Base-by-base conservation (phyloP, 2,797 vertebrate species). In the Carapus acus region DNA sequence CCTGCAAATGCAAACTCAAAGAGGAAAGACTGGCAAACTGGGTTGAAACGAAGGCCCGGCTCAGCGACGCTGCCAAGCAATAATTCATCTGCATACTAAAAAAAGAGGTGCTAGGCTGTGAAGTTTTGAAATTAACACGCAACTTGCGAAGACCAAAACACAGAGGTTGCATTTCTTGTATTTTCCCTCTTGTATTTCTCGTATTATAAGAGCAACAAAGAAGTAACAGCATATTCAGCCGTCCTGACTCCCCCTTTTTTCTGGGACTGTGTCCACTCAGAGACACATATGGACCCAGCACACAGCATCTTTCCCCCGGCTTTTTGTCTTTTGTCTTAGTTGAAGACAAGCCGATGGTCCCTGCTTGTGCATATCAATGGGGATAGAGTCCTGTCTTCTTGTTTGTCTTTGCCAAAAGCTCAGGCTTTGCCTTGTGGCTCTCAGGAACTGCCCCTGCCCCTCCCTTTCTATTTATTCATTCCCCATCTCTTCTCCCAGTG, bases 391-490 rank as follows among this genome's bases (percentile, higher is more conserved):
- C 82, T 77, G 77, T 89, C 86, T 79, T 79, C 70, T 84, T 88
- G 84, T 90, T 89, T 89, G 87, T 86, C 86, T 90, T 88, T 85
- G 83, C 86, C 84, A 87, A 86, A 87, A 84, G 83, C 81, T 76
- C 83, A 81, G 69, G 81, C 86, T 88, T 86, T 87, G 87, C 86
- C 89, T 88, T 86, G 80, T 85, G 85, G 85, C 87, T 89, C 85
- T 85, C 84, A 84, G 83, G 85, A 89, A 74, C 86, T 74, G 74
- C 71, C 79, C 75, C 83, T 78, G 77, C 81, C 81, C 81, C 79
- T 76, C 79, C 76, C 40, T 74, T 75, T 79, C 69, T 73, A 54
- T 68, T 42, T 74, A 67, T 78, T 67, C 78, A 76, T 82, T 80
- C 71, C 74, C 68, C 64, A 67, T 71, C 69, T 63, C 67, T 63